Base-by-base conservation (phyloP, 2,113 vertebrate genomes). In the Rostratula benghalensis region DNA sequence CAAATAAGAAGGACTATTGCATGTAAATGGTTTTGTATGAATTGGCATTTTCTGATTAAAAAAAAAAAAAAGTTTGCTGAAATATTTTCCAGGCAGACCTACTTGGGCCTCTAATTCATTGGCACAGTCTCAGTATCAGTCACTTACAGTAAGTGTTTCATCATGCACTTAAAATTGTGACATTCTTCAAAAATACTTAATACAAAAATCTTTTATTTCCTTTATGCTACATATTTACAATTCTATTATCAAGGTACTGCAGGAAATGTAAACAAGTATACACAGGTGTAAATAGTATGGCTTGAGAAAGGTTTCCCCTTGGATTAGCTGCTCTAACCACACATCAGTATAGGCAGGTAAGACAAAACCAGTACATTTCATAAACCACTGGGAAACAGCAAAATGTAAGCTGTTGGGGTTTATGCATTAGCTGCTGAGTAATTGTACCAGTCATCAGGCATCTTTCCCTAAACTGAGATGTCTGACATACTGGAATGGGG, bases 141-240 rank as follows among this genome's bases (percentile, higher is more conserved):
- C 60, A 87, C 57, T 81, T 76, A 81, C 56, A 95, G 81, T 27
- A 73, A 0, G 30, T 77, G n/a, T 90, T 96, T 91, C 79, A 74
- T 76, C 94, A 73, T 16, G 80, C 61, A 89, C 81, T 79, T 76
- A 64, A 71, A 89, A 82, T 63, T 3, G 68, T 81, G 89, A 84
- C 70, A 89, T 68, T 82, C 83, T 71, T 78, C 82, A 82, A 89
- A 91, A 95, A 87, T 48, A 94, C 45, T 65, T 70, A 24, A 65
- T 69, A 84, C 84, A 97, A 94, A 79, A 87, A 75, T 61, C 50
- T 75, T 87, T 95, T 89, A 78, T 85, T 93, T 82, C 68, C 65
- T 91, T 81, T 96, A 93, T 78, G 54, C 92, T 90, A 92, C 87
- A 94, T 96, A 97, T 96, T 96, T 97, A 95, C 95, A 96, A 16